Evolutionary conservation across 2,888 invertebrate species (phyloP), one percentile per base, ranked within the genome.

Genomic region (Megastigmus dorsalis): DNA sequence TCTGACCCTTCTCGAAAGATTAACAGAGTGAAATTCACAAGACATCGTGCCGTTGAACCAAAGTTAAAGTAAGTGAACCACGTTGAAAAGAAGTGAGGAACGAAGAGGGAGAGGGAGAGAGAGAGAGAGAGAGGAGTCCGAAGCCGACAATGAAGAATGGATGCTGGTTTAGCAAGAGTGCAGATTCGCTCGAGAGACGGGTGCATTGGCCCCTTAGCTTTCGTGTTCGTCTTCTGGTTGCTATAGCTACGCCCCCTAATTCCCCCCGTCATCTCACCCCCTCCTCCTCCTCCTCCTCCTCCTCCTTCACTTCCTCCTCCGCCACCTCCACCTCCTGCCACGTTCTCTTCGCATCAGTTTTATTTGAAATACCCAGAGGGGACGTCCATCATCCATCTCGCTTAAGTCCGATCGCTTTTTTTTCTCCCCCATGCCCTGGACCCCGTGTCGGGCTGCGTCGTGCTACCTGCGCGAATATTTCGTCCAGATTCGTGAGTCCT

Each of bases 161-260:
- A 83, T 82, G 83, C 85, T 85, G 86, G 84, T 85, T 86, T 85
- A 83, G 82, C 82, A 82, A 81, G 84, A 85, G 85, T 85, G 84
- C 85, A 87, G 84, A 86, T 87, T 87, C 84, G 81, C 73, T 63
- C 33, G 45, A 43, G 78, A 79, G 76, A 79, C 78, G 85, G 80
- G 87, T 87, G 87, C 87, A 87, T 87, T 82, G 86, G 85, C 86
- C 87, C 82, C 85, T 84, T 82, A 74, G 74, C 80, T 81, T 81
- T 84, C 81, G 78, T 79, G 80, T 81, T 83, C 78, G 80, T 78
- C 79, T 83, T 82, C 80, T 80, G 81, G 85, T 84, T 83, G 82
- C 84, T 84, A 82, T 82, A 84, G 83, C 79, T 84, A 82, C 83
- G 82, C 82, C 80, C 80, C 78, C 82, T 81, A 65, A 82, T 82